Conservation (phyloP, 2,113 vertebrate genomes). For the Pedetes capensis region DNA sequence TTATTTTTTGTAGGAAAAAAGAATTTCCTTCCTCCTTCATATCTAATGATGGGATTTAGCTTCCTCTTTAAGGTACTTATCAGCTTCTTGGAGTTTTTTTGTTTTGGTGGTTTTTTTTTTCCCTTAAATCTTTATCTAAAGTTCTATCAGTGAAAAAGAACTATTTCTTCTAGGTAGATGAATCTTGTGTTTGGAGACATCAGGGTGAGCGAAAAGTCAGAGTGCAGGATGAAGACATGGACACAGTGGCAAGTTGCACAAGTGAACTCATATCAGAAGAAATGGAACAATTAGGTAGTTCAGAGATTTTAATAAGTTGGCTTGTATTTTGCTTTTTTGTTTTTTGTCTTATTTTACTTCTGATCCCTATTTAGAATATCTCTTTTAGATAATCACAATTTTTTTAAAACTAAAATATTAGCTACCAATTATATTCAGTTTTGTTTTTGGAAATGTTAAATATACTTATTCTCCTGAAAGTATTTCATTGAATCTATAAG, state of each 20-base stretch:
- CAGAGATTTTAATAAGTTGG: background rate
- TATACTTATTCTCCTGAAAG: background rate
- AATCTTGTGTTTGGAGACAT: conserved; percentile 92
- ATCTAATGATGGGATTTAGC: conserved; percentile 98
- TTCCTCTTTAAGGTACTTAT: conserved; percentile 96
- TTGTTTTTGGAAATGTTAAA: conserved; percentile 12
- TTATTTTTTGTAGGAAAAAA: conserved; percentile 92
- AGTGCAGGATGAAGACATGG: conserved; percentile 92
- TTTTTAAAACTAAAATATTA: background rate
- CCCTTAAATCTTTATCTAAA: conserved; percentile 18
- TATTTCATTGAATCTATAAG: conserved; percentile 3
- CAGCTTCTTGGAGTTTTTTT: background rate
- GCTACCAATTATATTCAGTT: background rate
- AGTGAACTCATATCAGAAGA: conserved; percentile 89
- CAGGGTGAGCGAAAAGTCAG: conserved; percentile 93
- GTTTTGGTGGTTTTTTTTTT: background rate
- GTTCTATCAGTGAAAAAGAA: background rate
- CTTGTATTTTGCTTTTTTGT: background rate
- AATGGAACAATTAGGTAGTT: conserved; percentile 90
- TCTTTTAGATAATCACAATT: conserved; percentile 7
- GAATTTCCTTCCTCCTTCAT: conserved; percentile 97
- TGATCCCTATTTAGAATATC: background rate
- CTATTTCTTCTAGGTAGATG: conserved; percentile 90
- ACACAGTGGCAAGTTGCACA: conserved; percentile 85
- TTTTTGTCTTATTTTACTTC: background rate